Conservation (phyloP, 92 coral and sea anemone genomes). For the Ricordea florida region DNA sequence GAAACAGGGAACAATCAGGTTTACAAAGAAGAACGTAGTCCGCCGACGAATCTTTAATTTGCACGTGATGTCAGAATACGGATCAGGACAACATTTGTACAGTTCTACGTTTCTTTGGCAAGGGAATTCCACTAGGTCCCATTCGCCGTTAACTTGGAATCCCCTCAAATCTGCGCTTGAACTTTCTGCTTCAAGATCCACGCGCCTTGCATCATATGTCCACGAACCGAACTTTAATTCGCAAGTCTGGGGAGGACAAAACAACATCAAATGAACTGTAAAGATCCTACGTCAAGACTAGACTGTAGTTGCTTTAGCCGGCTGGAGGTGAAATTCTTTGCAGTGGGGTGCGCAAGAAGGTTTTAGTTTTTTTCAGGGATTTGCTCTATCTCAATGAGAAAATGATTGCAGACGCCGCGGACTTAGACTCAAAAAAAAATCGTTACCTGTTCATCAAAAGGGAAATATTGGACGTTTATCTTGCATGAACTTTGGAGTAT, state of each 20-base stretch:
- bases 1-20: conserved; percentile 85
- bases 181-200: conserved; percentile 75
- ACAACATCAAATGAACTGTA: neutral
- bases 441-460: conserved; percentile 91
- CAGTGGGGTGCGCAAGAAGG: neutral
- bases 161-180: conserved; percentile 54
- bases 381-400: too few species aligned
- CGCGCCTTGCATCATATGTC: conserved; percentile 83
- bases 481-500: conserved; percentile 93
- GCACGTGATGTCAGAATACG: conserved; percentile 89
- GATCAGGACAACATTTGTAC: conserved; percentile 83
- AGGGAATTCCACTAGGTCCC: conserved; percentile 84
- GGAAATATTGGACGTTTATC: conserved; percentile 86
- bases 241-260: conserved; percentile 45
- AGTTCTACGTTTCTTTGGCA: conserved; percentile 46
- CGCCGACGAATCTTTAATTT: conserved; percentile 79
- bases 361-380: too few species aligned
- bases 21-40: conserved; percentile 83
- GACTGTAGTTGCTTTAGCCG: too few species aligned
- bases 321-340: neutral
- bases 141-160: conserved; percentile 83
- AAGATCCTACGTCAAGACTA: too few species aligned
- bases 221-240: conserved; percentile 91
- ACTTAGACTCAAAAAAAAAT: too few species aligned
- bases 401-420: too few species aligned